These are phyloP conservation scores for Xylocampa areola DNA, from an alignment of 2,888 invertebrate species.

Conservation along the genomic window DNA sequence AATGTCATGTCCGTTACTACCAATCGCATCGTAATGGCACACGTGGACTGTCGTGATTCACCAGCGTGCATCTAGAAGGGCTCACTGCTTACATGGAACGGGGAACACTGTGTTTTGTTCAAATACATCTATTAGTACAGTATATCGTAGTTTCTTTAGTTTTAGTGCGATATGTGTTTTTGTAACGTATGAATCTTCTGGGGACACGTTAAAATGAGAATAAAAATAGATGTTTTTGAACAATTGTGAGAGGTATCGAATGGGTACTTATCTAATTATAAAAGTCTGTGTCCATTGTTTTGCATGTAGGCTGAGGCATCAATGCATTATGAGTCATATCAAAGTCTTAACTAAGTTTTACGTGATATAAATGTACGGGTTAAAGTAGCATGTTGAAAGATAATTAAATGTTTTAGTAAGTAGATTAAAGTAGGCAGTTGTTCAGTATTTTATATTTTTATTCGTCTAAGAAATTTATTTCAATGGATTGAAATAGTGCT, in stretches of 20 bases:
- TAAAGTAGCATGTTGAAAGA: conserved; percentile 69
- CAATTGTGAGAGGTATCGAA: conserved; percentile 69
- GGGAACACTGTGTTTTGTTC: conserved; percentile 76
- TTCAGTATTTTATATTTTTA: conserved; percentile 35
- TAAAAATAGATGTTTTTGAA: conserved; percentile 76
- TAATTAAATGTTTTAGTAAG: conserved; percentile 65
- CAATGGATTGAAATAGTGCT: conserved; percentile 53
- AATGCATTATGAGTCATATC: conserved; percentile 70
- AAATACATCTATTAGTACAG: conserved; percentile 72
- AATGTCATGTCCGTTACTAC: conserved; percentile 75
- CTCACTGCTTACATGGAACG: conserved; percentile 87
- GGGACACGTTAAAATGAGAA: not conserved
- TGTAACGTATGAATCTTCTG: not conserved
- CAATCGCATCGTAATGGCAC: conserved; percentile 81
- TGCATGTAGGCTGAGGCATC: conserved; percentile 85
- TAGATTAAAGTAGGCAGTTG: conserved; percentile 60
- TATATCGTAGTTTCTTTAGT: not conserved
- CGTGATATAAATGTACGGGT: conserved; percentile 52
- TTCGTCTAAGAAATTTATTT: conserved; percentile 38
- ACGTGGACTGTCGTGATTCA: conserved; percentile 75
- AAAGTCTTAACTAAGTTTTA: conserved; percentile 43
- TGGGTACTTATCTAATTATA: conserved; percentile 60
- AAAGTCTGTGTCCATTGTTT: conserved; percentile 73
- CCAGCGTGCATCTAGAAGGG: conserved; percentile 83
- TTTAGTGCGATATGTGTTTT: conserved; percentile 5